Evolutionary conservation across 2,888 invertebrate species (phyloP).

Genomic region (Epirrhoe tristata): DNA sequence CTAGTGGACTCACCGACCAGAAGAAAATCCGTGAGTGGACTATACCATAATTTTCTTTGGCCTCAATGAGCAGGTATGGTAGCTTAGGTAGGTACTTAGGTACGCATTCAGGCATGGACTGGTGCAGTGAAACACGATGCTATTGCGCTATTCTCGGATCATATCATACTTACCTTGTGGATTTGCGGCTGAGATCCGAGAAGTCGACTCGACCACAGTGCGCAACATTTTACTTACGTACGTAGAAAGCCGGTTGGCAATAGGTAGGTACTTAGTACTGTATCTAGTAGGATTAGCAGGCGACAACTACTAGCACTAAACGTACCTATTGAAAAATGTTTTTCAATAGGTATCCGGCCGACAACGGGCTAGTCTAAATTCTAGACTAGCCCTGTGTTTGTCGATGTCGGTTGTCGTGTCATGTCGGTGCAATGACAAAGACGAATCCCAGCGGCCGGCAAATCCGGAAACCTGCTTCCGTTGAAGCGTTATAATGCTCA

Average conservation of each 20-base stretch:
- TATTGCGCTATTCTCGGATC: slow-evolving; percentile 21
- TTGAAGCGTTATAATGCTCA: slow-evolving; percentile 2
- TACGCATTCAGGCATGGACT: slow-evolving; percentile 7
- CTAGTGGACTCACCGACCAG: too few relatives aligned
- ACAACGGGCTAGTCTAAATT: too few relatives aligned
- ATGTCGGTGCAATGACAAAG: too few relatives aligned
- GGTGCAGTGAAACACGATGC: slow-evolving; percentile 24
- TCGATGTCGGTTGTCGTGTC: too few relatives aligned
- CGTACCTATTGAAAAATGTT: too few relatives aligned
- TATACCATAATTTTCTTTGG: too few relatives aligned
- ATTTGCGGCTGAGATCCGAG: slow-evolving; percentile 45
- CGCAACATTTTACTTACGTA: slow-evolving; percentile 19
- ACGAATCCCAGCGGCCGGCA: neutral
- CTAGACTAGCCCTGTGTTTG: too few relatives aligned
- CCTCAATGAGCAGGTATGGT: neutral
- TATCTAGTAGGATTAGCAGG: too few relatives aligned
- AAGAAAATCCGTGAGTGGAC: too few relatives aligned
- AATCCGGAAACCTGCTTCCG: slow-evolving; percentile 10
- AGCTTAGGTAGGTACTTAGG: slow-evolving; percentile 3
- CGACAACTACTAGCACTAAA: too few relatives aligned
- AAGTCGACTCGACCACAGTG: slow-evolving; percentile 43
- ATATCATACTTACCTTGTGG: slow-evolving; percentile 17
- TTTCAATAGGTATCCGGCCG: too few relatives aligned
- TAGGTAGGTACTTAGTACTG: neutral
- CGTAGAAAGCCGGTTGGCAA: slow-evolving; percentile 1